Evolutionary conservation across 2,888 invertebrate species (phyloP).

Genomic region (Phania funesta): DNA sequence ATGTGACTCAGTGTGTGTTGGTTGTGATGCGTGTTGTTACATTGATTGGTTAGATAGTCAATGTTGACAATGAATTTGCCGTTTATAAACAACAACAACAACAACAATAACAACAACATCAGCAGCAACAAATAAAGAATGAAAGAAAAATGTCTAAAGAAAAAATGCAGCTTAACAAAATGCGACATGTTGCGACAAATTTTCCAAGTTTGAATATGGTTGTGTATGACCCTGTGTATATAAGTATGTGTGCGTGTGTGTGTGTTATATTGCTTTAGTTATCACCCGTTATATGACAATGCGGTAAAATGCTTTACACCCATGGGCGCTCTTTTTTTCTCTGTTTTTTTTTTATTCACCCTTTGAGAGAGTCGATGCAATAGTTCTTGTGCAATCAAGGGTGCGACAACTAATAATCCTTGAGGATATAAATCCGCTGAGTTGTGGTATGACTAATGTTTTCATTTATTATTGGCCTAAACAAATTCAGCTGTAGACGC

Average conservation of each 20-base stretch:
- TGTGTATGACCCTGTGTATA: not conserved
- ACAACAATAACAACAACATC: conserved; percentile 5
- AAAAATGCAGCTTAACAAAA: conserved; percentile 67
- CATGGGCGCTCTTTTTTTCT: conserved; percentile 35
- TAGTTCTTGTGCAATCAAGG: conserved; percentile 8
- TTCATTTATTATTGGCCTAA: conserved; percentile 65
- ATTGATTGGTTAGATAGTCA: conserved; percentile 62
- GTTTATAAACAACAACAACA: conserved; percentile 38
- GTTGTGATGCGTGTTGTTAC: conserved; percentile 57
- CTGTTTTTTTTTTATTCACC: not conserved
- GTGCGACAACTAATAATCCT: conserved; percentile 41
- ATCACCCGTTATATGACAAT: conserved; percentile 69
- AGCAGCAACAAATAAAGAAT: conserved; percentile 45
- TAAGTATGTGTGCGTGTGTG: not conserved
- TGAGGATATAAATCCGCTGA: conserved; percentile 17
- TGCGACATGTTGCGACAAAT: conserved; percentile 67
- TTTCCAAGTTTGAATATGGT: conserved; percentile 56
- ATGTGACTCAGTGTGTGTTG: conserved; percentile 14
- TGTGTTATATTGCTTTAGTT: conserved; percentile 58
- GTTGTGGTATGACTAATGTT: conserved; percentile 29
- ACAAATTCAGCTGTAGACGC: not conserved
- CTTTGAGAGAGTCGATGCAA: not conserved
- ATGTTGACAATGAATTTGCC: conserved; percentile 64
- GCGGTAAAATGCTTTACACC: conserved; percentile 69
- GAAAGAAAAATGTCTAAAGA: conserved; percentile 19